A percentile compares a stretch with the other conserved stretches of the same genome.
phyloP scores from a whole-genome alignment of 2,888 invertebrate genomes.

The Lysandra bellargus region DNA sequence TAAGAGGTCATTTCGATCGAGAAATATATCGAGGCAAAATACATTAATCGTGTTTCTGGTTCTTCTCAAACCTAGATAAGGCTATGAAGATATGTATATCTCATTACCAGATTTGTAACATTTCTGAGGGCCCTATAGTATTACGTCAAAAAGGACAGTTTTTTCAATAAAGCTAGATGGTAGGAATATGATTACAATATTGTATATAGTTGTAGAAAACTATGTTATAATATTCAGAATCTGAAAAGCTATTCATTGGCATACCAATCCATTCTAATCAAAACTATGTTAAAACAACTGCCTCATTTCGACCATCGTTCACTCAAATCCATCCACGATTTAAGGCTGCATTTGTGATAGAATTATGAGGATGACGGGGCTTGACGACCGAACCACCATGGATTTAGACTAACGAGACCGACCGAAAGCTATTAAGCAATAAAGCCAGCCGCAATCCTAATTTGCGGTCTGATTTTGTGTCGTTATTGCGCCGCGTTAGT shows the following conservation, averaged over 20 bases:
- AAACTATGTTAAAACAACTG: neutral
- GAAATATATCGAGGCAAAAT: too few relatives aligned
- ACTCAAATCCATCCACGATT: neutral
- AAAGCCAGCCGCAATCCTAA: conserved; percentile 27
- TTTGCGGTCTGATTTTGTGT: conserved; percentile 32
- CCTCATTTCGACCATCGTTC: neutral
- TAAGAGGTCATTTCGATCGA: too few relatives aligned
- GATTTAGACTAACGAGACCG: conserved; percentile 25
- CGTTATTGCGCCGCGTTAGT: conserved; percentile 20
- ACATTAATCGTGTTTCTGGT: too few relatives aligned
- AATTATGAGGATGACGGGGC: conserved; percentile 8
- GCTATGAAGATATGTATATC: too few relatives aligned
- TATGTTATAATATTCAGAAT: neutral
- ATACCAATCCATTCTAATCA: neutral
- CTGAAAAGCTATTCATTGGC: neutral
- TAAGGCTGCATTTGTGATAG: neutral
- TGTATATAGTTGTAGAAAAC: neutral
- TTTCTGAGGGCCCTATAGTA: too few relatives aligned
- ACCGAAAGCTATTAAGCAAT: conserved; percentile 25
- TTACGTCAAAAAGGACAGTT: too few relatives aligned
- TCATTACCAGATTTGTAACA: too few relatives aligned
- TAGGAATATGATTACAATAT: neutral
- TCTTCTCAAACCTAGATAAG: too few relatives aligned
- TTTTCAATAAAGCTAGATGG: neutral
- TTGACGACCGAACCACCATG: conserved; percentile 17